Conservation (phyloP, 2,113 vertebrate genomes). For the Gambusia affinis region DNA sequence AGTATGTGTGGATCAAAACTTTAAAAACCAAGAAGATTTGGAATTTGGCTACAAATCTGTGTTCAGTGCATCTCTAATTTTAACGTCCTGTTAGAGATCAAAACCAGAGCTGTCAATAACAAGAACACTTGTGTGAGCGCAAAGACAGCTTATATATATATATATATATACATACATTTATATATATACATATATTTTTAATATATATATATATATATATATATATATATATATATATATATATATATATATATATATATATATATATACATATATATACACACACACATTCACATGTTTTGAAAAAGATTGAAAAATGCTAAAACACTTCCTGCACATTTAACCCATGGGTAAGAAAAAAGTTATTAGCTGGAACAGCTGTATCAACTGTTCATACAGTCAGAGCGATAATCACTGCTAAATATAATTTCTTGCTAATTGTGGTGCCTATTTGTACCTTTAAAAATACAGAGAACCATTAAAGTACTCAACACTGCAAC, state of each 20-base stretch:
- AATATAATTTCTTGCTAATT: neutral
- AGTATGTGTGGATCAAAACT: neutral
- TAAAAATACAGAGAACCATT: conserved; percentile 27
- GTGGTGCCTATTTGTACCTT: conserved; percentile 26
- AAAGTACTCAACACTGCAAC: conserved; percentile 15
- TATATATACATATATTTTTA: no score
- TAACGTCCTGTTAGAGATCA: neutral
- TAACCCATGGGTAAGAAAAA: neutral
- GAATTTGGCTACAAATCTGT: neutral
- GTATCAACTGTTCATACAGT: neutral
- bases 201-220: no score
- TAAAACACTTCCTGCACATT: no score
- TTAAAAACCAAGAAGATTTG: neutral
- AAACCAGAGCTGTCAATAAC: neutral
- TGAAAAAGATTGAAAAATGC: no score
- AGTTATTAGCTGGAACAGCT: neutral
- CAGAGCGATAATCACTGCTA: neutral
- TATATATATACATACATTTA: no score
- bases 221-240: no score
- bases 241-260: no score
- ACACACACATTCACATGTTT: no score
- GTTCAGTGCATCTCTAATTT: neutral
- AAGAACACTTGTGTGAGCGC: neutral
- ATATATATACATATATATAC: no score
- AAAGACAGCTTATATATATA: neutral